Evolutionary conservation across 2,888 invertebrate species (phyloP).

Genomic region (Ceraclea dissimilis): DNA sequence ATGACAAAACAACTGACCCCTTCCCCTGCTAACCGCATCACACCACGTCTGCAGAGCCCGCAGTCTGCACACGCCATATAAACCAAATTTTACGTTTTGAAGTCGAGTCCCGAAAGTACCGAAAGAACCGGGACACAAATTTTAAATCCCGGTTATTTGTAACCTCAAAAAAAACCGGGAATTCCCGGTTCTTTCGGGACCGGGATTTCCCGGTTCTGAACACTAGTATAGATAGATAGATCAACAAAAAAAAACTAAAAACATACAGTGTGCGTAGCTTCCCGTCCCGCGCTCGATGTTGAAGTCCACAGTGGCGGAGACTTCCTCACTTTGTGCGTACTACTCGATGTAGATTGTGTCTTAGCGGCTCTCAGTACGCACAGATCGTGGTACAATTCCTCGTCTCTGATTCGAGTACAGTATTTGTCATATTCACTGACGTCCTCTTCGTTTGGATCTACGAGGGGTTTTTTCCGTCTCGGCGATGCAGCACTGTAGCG

Average conservation of each 20-base stretch:
- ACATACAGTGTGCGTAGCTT: slow-evolving; percentile 18
- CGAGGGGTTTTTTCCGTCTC: slow-evolving; percentile 33
- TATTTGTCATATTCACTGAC: slow-evolving; percentile 59
- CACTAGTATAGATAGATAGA: too few species aligned
- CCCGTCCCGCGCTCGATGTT: background rate
- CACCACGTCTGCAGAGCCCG: too few species aligned
- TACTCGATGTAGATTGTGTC: slow-evolving; percentile 38
- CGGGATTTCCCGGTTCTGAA: too few species aligned
- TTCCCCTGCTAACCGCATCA: too few species aligned
- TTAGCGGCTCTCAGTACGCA: slow-evolving; percentile 62
- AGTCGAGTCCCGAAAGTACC: too few species aligned
- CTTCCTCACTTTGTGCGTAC: slow-evolving; percentile 22
- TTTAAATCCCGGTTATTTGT: too few species aligned
- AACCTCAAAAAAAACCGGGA: too few species aligned
- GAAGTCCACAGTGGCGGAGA: background rate
- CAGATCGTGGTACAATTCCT: slow-evolving; percentile 92
- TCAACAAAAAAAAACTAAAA: background rate
- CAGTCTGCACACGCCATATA: too few species aligned
- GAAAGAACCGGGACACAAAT: too few species aligned
- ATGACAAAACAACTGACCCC: too few species aligned
- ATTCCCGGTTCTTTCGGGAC: too few species aligned
- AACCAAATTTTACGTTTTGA: too few species aligned
- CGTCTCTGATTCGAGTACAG: slow-evolving; percentile 70
- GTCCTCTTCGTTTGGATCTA: slow-evolving; percentile 33
- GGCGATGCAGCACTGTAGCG: slow-evolving; percentile 19